phyloP scores from a whole-genome alignment of 2,113 vertebrate species.

The Coturnix japonica region DNA sequence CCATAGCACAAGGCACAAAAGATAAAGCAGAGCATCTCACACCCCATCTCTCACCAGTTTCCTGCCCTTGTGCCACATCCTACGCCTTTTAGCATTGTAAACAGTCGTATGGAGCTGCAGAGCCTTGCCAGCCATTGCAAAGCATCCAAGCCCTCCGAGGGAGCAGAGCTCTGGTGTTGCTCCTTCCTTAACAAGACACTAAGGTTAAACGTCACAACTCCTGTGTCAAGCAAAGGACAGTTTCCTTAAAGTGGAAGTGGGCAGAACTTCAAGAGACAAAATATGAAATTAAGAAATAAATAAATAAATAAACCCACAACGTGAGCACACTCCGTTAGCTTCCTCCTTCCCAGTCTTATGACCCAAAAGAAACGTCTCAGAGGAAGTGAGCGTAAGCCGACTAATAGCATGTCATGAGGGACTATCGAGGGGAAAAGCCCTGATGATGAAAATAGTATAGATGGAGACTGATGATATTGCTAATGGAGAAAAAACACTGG shows the following conservation, averaged over 20 bases:
- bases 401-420: not conserved
- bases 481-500: not conserved
- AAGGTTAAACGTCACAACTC: not conserved
- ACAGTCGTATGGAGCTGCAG: not conserved
- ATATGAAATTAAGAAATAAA: not conserved
- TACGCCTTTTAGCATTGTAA: not conserved
- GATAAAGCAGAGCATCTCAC: not conserved
- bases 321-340: not conserved
- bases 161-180: not conserved
- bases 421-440: not conserved
- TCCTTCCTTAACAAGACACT: not conserved
- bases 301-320: not conserved
- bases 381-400: not conserved
- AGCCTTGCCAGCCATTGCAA: not conserved
- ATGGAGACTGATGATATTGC: not conserved
- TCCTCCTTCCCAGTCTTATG: not conserved
- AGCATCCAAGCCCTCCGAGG: not conserved
- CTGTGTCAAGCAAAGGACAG: not conserved
- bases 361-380: not conserved
- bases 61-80: not conserved
- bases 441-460: not conserved
- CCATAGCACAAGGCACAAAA: not conserved
- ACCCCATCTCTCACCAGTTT: not conserved
- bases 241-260: conserved; percentile 15
- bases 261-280: not conserved